Evolutionary conservation across 1,140 invertebrate species (phyloP), one percentile per base, ranked within the genome.

Genomic region (Caerostris extrusa): DNA sequence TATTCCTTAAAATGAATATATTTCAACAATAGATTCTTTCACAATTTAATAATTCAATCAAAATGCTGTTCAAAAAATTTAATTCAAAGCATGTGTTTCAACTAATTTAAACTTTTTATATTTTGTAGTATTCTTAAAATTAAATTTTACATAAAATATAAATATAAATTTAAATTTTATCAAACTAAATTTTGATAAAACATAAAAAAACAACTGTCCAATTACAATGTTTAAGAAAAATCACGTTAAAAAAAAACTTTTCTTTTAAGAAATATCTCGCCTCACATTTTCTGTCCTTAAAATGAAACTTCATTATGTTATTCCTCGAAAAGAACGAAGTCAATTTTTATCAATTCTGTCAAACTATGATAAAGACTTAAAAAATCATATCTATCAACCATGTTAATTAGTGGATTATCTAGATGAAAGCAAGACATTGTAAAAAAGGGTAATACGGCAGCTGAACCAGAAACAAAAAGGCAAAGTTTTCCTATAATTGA

Each of bases 341-440:
- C 34, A 53, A 55, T 82, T 56, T 56, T 82, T 82, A 56, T 82
- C 50, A 53, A 50, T 12, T n/a, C 55, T 82, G 77, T 82, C 77
- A 82, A 82, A 0, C 34, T 82, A 14, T 10, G 50, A 56, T 56
- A 56, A 82, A 82, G 55, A n/a, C 50, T 81, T 53, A 12, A 82
- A 82, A 82, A 82, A 82, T 55, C 50, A 55, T 82, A 82, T 82
- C 55, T 10, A 82, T 53, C 77, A 82, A 82, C 7, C 50, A 82
- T 82, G 77, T 82, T 82, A 82, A 82, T 82, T 82, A 82, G 50
- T 14, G 77, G 77, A 82, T 82, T 82, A 82, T 55, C 55, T 82
- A 12, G 77, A 55, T 82, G 77, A 82, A 82, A 53, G 77, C 77
- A 53, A 55, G 55, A 56, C 77, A 82, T 53, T 82, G 77, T 82